A percentile compares a stretch with the other conserved stretches of the same genome.
phyloP scores from a whole-genome alignment of 1,140 invertebrate species.

The Drosophila novamexicana region DNA sequence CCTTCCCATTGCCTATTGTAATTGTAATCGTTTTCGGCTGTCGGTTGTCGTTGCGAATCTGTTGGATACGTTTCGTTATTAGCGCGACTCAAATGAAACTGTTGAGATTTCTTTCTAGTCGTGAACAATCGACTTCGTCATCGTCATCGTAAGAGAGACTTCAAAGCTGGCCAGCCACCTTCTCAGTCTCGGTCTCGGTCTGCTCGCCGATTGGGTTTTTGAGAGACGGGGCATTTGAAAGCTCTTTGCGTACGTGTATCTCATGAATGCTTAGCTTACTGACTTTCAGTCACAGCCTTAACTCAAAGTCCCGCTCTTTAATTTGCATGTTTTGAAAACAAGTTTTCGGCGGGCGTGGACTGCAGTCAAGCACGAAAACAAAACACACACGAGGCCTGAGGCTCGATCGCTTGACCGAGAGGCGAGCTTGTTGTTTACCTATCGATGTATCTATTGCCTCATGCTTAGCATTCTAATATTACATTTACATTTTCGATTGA shows the following conservation, averaged over 20 bases:
- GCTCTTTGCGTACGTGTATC: slow-evolving; percentile 61
- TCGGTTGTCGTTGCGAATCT: slow-evolving; percentile 67
- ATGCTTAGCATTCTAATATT: slow-evolving; percentile 60
- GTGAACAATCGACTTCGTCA: slow-evolving; percentile 42
- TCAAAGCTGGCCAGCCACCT: slow-evolving; percentile 35
- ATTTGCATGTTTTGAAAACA: slow-evolving; percentile 73
- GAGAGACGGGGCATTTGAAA: slow-evolving; percentile 58
- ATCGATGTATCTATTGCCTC: slow-evolving; percentile 22
- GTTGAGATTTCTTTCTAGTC: slow-evolving; percentile 61
- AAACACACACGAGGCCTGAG: slow-evolving; percentile 50
- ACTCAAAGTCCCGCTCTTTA: slow-evolving; percentile 47
- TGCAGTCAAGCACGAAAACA: slow-evolving; percentile 33
- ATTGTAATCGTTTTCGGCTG: slow-evolving; percentile 40
- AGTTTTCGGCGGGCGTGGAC: slow-evolving; percentile 52
- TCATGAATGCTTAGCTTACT: slow-evolving; percentile 53
- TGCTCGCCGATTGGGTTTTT: slow-evolving; percentile 64
- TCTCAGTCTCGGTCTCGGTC: slow-evolving; percentile 43
- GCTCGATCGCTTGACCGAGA: slow-evolving; percentile 45
- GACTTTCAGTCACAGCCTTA: slow-evolving; percentile 19
- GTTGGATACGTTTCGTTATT: slow-evolving; percentile 68
- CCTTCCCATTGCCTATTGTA: slow-evolving; percentile 20
- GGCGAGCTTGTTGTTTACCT: slow-evolving; percentile 17
- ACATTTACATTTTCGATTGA: slow-evolving; percentile 36
- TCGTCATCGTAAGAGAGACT: slow-evolving; percentile 32
- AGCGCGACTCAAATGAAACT: slow-evolving; percentile 84